These are phyloP conservation scores for Oncorhynchus mykiss DNA, from an alignment of 2,113 vertebrate genomes.

Conservation along the genomic window DNA sequence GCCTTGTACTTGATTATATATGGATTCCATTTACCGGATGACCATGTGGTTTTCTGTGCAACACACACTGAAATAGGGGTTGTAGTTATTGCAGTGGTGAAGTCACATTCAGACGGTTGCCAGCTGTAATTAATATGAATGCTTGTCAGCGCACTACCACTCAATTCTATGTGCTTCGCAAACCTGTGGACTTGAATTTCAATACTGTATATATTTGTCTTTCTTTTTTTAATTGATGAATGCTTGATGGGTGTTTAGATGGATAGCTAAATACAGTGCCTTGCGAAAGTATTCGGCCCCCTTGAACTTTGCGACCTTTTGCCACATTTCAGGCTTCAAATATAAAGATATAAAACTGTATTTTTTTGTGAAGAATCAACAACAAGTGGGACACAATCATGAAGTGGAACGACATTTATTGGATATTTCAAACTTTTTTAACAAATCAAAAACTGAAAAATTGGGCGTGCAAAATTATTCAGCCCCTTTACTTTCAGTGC, in stretches of 20 bases:
- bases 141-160: slow-evolving; percentile 60
- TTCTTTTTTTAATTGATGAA: background rate
- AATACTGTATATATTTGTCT: background rate
- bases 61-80: slow-evolving; percentile 13
- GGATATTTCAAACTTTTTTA: no score
- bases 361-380: no score
- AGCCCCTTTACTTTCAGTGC: no score
- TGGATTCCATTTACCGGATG: slow-evolving; percentile 39
- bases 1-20: slow-evolving; percentile 43
- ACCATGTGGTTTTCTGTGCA: slow-evolving; percentile 10
- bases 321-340: no score
- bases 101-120: slow-evolving; percentile 67
- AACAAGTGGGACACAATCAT: no score
- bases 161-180: slow-evolving; percentile 46
- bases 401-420: no score
- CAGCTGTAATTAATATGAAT: slow-evolving; percentile 73
- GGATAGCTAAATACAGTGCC: no score
- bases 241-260: background rate
- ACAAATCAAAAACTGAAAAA: no score
- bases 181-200: slow-evolving; percentile 33
- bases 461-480: no score
- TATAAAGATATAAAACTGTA: no score
- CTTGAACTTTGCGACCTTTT: no score
- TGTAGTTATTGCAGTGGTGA: slow-evolving; percentile 18
- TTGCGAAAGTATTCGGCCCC: no score